phyloP scores from a whole-genome alignment of 2,113 vertebrate species.

The Petaurus breviceps region DNA sequence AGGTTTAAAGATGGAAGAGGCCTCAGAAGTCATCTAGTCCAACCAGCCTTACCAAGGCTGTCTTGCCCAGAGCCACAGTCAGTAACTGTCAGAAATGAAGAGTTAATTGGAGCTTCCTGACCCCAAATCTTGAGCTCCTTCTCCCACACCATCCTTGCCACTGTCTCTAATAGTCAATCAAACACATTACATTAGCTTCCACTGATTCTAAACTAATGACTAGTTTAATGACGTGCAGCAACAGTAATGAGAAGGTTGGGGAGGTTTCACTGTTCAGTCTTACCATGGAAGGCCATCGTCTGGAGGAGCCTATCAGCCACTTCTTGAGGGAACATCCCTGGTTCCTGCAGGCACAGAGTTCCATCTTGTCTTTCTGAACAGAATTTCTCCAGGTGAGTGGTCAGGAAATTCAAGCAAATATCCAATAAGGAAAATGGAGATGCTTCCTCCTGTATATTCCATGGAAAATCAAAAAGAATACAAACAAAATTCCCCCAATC shows the following conservation, averaged over 20 bases:
- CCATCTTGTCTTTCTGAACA: conserved; percentile 95
- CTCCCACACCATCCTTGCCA: neutral
- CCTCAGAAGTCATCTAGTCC: neutral
- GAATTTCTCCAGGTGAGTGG: conserved; percentile 93
- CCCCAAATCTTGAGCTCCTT: neutral
- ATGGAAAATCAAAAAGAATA: conserved; percentile 53
- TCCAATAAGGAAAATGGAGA: conserved; percentile 94
- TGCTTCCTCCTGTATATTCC: conserved; percentile 90
- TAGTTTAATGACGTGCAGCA: too few species aligned
- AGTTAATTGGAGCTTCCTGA: neutral
- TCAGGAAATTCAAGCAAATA: conserved; percentile 95
- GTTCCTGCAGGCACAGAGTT: conserved; percentile 93
- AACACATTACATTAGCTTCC: neutral
- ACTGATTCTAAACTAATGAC: conserved; percentile 8
- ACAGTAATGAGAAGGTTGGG: conserved; percentile 6
- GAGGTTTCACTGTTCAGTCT: conserved; percentile 51
- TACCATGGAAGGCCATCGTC: conserved; percentile 97
- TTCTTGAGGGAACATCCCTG: conserved; percentile 97
- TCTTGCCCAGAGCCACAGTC: neutral
- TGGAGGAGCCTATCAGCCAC: conserved; percentile 95
- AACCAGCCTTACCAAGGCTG: conserved; percentile 2
- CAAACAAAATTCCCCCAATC: conserved; percentile 63
- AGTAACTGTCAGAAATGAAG: neutral
- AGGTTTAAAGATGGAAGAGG: neutral
- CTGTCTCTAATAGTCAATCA: conserved; percentile 56